A percentile compares a stretch with the other conserved stretches of the same genome.
Evolutionary conservation across 2,888 invertebrate genomes (phyloP).

Genomic region (Listrodromus nycthemerus): DNA sequence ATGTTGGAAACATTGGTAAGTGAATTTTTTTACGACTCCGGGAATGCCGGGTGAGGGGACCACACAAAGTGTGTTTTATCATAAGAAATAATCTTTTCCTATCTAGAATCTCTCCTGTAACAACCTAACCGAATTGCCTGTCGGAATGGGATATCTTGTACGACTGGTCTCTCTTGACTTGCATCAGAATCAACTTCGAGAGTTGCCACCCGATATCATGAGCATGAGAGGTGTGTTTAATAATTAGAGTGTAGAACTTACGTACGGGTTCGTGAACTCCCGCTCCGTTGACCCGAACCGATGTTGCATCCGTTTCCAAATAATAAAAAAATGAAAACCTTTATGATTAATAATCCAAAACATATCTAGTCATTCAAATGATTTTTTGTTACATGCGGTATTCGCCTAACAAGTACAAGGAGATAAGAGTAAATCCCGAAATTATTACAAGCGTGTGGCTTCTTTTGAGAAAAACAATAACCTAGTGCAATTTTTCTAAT

Average conservation of each 20-base stretch:
- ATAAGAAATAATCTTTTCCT: not conserved
- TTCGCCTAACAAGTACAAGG: conserved; percentile 47
- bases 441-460: conserved; percentile 60
- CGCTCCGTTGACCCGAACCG: not conserved
- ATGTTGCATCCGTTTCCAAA: not conserved
- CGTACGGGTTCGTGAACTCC: conserved; percentile 7
- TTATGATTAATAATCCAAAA: not conserved
- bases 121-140: conserved; percentile 89
- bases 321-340: not conserved
- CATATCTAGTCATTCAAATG: conserved; percentile 20
- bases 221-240: conserved; percentile 90
- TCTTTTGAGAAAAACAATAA: not conserved
- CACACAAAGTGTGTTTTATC: conserved; percentile 15
- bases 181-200: conserved; percentile 90
- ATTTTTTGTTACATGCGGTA: conserved; percentile 59
- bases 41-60: conserved; percentile 32
- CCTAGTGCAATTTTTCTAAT: not conserved
- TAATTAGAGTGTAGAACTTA: not conserved
- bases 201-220: conserved; percentile 92
- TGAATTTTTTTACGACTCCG: not conserved
- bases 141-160: conserved; percentile 93
- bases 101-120: conserved; percentile 92
- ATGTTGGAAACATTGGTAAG: conserved; percentile 91
- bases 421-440: conserved; percentile 43
- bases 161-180: conserved; percentile 90